These are phyloP conservation scores for Accipiter cooperii DNA, from an alignment of 2,113 vertebrate genomes.

Conservation along the genomic window DNA sequence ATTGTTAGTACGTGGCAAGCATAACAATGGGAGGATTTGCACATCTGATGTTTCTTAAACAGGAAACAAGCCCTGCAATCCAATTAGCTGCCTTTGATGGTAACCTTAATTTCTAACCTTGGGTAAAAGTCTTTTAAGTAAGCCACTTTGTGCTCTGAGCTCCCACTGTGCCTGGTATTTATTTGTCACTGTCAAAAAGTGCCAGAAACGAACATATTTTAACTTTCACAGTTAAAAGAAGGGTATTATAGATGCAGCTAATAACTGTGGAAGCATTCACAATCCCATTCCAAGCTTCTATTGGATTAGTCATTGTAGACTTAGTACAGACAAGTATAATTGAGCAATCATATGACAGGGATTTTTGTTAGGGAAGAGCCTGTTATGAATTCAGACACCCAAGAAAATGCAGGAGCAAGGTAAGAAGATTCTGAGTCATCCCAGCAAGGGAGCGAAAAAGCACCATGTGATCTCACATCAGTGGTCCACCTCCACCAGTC, in stretches of 20 bases:
- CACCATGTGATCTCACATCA: background rate
- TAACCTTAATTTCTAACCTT: constrained; percentile 27
- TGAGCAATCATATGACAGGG: background rate
- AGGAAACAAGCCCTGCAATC: background rate
- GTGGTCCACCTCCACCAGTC: background rate
- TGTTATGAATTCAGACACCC: background rate
- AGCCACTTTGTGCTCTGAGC: background rate
- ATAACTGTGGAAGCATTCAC: background rate
- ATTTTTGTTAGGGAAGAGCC: background rate
- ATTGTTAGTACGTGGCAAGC: background rate
- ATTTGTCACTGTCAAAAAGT: background rate
- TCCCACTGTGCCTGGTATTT: background rate
- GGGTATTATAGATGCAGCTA: background rate
- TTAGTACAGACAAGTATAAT: background rate
- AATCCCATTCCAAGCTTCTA: background rate
- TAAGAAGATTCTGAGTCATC: background rate
- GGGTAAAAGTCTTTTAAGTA: background rate
- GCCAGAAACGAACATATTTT: background rate
- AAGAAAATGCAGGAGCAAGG: background rate
- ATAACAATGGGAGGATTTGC: constrained; percentile 1
- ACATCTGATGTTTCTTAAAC: constrained; percentile 24
- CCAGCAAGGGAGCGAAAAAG: background rate
- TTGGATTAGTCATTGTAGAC: background rate
- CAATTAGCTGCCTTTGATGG: constrained; percentile 36
- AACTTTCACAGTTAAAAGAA: background rate